Percentiles rank a stretch among this genome's conserved stretches.
Evolutionary conservation across 2,888 invertebrate species (phyloP).

Genomic region (Ryuthela nishihirai): DNA sequence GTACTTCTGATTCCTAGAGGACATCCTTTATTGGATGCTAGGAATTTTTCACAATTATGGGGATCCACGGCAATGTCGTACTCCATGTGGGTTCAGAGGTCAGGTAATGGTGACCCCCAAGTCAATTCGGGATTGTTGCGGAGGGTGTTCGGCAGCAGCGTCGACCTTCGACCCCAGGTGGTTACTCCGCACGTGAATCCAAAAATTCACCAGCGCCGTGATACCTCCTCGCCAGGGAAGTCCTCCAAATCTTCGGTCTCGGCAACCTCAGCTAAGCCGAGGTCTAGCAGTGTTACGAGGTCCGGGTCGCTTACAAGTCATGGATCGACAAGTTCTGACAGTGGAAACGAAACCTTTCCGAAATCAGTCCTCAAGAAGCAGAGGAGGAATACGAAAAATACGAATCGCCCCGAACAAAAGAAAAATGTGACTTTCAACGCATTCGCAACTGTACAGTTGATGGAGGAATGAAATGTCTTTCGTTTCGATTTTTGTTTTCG

Average conservation of each 20-base stretch:
- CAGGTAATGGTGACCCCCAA: constrained; percentile 7
- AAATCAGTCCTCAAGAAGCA: constrained; percentile 37
- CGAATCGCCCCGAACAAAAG: constrained; percentile 8
- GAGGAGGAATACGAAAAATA: background rate
- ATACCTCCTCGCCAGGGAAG: background rate
- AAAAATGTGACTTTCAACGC: constrained; percentile 39
- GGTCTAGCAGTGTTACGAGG: constrained; percentile 23
- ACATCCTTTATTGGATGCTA: background rate
- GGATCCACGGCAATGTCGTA: constrained; percentile 22
- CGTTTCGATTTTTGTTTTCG: background rate
- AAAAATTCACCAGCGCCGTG: background rate
- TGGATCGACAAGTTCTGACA: constrained; percentile 33
- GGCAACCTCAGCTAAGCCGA: background rate
- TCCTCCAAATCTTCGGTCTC: background rate
- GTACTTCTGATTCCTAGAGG: constrained; percentile 16
- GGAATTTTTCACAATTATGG: constrained; percentile 7
- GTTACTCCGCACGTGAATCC: constrained; percentile 1
- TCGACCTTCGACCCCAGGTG: background rate
- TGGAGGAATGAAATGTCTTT: constrained; percentile 21
- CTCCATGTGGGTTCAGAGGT: constrained; percentile 21
- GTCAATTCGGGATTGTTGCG: background rate
- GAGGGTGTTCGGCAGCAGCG: background rate
- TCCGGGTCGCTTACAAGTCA: constrained; percentile 38
- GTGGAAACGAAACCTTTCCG: constrained; percentile 33
- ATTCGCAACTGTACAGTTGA: constrained; percentile 34